Base-by-base conservation (phyloP, 1,140 invertebrate genomes). In the Metaphire vulgaris region DNA sequence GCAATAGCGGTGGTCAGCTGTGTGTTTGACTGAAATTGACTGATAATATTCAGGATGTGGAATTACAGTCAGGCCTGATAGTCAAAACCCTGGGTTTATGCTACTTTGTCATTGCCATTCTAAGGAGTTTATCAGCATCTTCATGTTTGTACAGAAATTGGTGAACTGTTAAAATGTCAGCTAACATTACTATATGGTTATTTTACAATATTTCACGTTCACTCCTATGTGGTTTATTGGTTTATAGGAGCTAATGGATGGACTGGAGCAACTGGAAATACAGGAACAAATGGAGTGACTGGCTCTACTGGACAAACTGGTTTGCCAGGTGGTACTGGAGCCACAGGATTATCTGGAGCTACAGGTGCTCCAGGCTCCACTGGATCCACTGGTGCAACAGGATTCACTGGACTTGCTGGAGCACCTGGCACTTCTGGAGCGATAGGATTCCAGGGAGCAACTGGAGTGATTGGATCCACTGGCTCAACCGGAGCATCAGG, bases 221-320 rank as follows among this genome's bases (percentile, higher is more conserved):
- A n/a, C n/a, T n/a, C n/a, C n/a, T n/a, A n/a, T n/a, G n/a, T n/a
- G n/a, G n/a, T n/a, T n/a, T n/a, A n/a, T n/a, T n/a, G 72, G 64
- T 29, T 31, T 66, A 33, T 56, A 74, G 74, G 74, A 2, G 29
- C n/a, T n/a, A 74, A 26, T 74, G 74, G 56, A 65, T 26, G 14
- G 14, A 65, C 14, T 26, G 56, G 56, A 15, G 14, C 14, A 26
- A 14, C 56, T 26, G 56, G 56, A 15, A 14, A 14, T 65, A 26
- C 26, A 26, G 56, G 56, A 65, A 15, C 56, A 65, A 65, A 14
- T 26, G 56, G 56, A 65, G 56, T 65, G 14, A 14, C 56, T 65
- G 56, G 56, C 26, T 65, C 26, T 65, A 65, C 14, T 65, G 56
- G 56, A 65, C 56, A n/a, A n/a, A n/a, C n/a, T n/a, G n/a, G n/a